Evolutionary conservation across 1,140 invertebrate species (phyloP), one percentile per base, ranked within the genome.

Genomic region (Calliphora vicina): DNA sequence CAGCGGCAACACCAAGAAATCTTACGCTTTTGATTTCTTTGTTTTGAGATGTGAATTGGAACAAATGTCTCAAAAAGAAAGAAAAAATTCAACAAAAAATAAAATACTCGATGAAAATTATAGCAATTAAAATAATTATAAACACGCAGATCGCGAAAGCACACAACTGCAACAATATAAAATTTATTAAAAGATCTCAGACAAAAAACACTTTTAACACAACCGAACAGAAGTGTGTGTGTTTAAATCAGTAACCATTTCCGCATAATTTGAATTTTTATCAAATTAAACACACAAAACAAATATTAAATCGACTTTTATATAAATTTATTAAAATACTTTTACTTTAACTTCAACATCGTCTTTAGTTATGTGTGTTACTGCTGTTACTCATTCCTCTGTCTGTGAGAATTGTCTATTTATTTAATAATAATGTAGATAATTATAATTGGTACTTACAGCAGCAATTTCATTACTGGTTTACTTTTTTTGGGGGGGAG

Each of bases 101-200:
- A n/a, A 57, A 57, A 57, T 23, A 67, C 61, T 67, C 9, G 20
- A 67, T 25, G 61, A 67, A 67, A 67, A 67, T 67, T 67, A 67
- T 67, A 67, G 61, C 74, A 78, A 78, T 78, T 78, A 78, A 78
- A 78, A 78, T 78, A 78, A 78, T 78, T 78, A 78, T 78, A 23
- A 43, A 78, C 74, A 78, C 74, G 74, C 74, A 78, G 61, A 57
- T 57, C 20, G 20, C n/a, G 10, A 25, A 67, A 10, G 9, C 20
- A 67, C n/a, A n/a, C 10, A 67, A 50, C 12, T n/a, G 12, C 2
- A 67, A 25, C 6, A 67, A 67, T 8, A 17, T 17, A 57, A 57
- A 57, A 15, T n/a, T 57, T 57, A 57, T 57, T n/a, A 57, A 57
- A 57, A 57, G 50, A 15, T 6, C n/a, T 57, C 12, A 57, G 50